Base-by-base conservation (phyloP, 2,888 invertebrate species). In the Drosophila putrida region DNA sequence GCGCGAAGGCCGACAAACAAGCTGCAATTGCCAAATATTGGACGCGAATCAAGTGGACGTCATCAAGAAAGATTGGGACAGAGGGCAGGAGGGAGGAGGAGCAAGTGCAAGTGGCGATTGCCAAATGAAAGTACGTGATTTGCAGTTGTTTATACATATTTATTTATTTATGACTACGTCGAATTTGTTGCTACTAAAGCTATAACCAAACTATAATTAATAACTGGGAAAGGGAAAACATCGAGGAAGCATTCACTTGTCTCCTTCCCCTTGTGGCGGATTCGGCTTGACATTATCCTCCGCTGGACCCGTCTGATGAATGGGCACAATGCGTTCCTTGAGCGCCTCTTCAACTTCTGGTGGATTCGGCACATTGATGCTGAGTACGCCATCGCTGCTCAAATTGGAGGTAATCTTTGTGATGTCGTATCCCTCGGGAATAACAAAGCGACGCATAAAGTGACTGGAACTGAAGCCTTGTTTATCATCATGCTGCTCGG, bases 401-500 rank as follows among this genome's bases (percentile, higher is more conserved):
- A 97, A 92, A 41, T 94, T 95, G 4, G 96, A 96, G 62, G 94
- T 94, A 1, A 97, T 95, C 54, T 95, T 94, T 50, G 95, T 95
- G 1, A 96, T 93, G 55, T 97, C 95, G 63, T 95, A 96, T 0
- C 95, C 96, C 77, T 95, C 94, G 0, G 97, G 97, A 43, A 97
- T 90, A 25, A 95, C 90, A 90, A 97, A 97, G 58, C 95, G 94
- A 27, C 97, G 93, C 63, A 95, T 94, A 80, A 97, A 96, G 67
- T 97, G 95, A 47, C 96, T 94, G 5, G 95, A 94, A 11, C 96
- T 94, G 91, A 94, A 95, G 57, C 96, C 96, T 74, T 95, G 95
- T 13, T 95, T 94, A 78, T 96, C 96, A 33, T 94, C 94, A 72
- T 95, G 95, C 68, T 96, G 95, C 87, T 96, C 96, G 87, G 96